Evolutionary conservation across 2,797 vertebrate genomes (phyloP), one percentile per base, ranked within the genome.

Genomic region (Cossypha niveicapilla): DNA sequence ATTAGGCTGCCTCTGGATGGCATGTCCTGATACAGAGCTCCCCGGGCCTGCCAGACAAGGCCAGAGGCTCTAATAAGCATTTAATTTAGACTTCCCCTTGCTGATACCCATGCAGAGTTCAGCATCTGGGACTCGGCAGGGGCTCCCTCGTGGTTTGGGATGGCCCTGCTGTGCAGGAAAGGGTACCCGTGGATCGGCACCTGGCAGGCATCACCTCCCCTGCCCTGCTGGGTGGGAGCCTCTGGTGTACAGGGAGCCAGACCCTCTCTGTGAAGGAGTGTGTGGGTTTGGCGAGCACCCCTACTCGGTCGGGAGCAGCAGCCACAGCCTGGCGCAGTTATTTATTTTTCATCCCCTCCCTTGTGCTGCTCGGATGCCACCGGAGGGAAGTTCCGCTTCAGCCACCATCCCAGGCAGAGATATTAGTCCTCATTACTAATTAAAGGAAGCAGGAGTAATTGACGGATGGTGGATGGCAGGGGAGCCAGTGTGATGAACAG

Each of bases 391-490:
- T 94, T 96, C 88, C 77, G 91, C 97, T 96, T 93, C 96, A 96
- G 96, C 97, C 97, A 91, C 96, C 96, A 97, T 97, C 97, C 93
- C 95, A 97, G 98, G 98, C 98, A 98, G 98, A 98, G 98, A 99
- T 98, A 99, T 99, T 99, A 98, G 98, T 99, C 98, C 98, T 99
- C 98, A 99, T 99, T 98, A 99, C 97, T 99, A 99, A 99, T 99
- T 99, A 98, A 99, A 97, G 97, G 97, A 97, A 97, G 95, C 77
- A 97, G 97, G 97, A 96, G 97, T 98, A 98, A 98, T 98, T 98
- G 98, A 98, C 97, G 96, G 97, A 97, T 96, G 94, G 92, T 96
- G 92, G 97, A 97, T 93, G 95, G 96, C 81, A 13, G 94, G 96
- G 95, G 94, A 94, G 94, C 95, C 57, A 39, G 78, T 87, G 97